phyloP scores from a whole-genome alignment of 1,140 invertebrate genomes.

The Mycetomoellerius zeteki region DNA sequence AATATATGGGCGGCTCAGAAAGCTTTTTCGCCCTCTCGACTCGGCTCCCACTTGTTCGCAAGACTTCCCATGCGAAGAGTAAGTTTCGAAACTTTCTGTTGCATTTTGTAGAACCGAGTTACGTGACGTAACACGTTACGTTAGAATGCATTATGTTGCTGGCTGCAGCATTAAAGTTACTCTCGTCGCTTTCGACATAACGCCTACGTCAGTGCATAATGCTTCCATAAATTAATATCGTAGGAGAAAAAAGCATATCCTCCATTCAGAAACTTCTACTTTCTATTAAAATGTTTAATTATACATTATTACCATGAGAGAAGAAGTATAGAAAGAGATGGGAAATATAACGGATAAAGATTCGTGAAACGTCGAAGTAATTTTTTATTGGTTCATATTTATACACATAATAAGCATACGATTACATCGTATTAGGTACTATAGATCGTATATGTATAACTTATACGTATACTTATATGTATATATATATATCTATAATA shows the following conservation, averaged over 20 bases:
- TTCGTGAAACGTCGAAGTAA: constrained; percentile 67
- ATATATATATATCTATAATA: constrained; percentile 68
- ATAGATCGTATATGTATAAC: constrained; percentile 68
- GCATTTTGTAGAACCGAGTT: constrained; percentile 59
- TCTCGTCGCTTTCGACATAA: constrained; percentile 14
- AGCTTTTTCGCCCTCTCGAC: constrained; percentile 23
- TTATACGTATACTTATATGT: constrained; percentile 42
- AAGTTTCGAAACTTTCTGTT: constrained; percentile 54
- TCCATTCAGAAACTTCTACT: too few relatives aligned
- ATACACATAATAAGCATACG: constrained; percentile 81
- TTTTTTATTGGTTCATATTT: constrained; percentile 79
- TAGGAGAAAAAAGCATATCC: background rate
- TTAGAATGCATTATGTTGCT: constrained; percentile 43
- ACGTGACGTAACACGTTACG: constrained; percentile 53
- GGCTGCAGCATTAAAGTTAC: constrained; percentile 27
- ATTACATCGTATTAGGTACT: constrained; percentile 78
- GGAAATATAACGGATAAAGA: background rate
- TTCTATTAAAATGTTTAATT: too few relatives aligned
- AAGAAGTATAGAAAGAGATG: background rate
- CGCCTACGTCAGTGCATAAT: background rate
- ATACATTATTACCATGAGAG: background rate
- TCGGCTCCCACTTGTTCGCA: background rate
- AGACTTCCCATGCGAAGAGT: constrained; percentile 1
- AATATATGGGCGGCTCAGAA: constrained; percentile 30
- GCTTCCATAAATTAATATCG: constrained; percentile 38